Conservation (phyloP, 2,113 vertebrate species). For the Neofelis nebulosa region DNA sequence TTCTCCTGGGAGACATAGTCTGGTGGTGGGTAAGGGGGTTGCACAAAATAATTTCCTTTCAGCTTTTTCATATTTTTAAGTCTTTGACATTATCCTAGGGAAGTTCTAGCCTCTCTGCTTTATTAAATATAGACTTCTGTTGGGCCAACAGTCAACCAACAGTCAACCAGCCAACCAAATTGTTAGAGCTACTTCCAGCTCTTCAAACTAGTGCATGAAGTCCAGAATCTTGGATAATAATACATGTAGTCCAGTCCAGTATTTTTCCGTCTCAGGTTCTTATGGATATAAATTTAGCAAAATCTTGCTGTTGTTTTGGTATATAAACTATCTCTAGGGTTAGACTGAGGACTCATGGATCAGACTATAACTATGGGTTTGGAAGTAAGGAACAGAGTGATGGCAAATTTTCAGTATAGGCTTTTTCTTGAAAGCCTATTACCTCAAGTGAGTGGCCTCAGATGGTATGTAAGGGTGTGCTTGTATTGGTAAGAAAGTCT, state of each 20-base stretch:
- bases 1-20: background rate
- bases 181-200: background rate
- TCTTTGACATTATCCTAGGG: background rate
- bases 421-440: background rate
- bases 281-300: background rate
- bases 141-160: background rate
- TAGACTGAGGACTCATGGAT: background rate
- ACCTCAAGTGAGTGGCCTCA: background rate
- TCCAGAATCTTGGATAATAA: background rate
- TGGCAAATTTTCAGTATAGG: background rate
- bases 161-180: background rate
- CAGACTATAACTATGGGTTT: background rate
- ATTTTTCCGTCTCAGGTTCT: background rate
- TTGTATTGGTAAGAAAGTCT: background rate
- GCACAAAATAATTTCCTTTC: background rate
- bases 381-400: background rate
- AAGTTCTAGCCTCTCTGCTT: background rate
- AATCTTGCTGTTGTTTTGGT: background rate
- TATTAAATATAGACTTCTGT: background rate
- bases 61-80: background rate
- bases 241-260: background rate
- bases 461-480: background rate
- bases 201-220: background rate
- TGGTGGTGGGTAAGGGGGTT: background rate
- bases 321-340: background rate